phyloP scores from a whole-genome alignment of 1,140 invertebrate species.

The Trinorchestia longiramus region DNA sequence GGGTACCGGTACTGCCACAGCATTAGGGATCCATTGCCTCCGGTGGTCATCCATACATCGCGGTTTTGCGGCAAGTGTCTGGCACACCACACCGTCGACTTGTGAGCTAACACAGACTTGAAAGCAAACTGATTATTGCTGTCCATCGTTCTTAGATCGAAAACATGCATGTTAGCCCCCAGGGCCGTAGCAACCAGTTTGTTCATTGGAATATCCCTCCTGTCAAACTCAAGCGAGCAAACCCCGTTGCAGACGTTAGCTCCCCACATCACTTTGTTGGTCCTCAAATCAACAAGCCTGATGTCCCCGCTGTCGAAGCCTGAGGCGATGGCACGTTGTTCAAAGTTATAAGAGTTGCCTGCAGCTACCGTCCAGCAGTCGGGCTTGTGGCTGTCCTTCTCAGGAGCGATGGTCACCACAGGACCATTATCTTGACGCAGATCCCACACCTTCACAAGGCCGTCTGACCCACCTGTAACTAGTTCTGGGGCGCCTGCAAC shows the following conservation, averaged over 20 bases:
- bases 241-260: constrained; percentile 94
- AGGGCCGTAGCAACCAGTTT: constrained; percentile 92
- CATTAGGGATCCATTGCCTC: constrained; percentile 86
- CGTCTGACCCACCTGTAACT: constrained; percentile 92
- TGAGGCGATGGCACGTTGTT: constrained; percentile 86
- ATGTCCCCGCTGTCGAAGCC: constrained; percentile 98
- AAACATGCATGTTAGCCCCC: constrained; percentile 92
- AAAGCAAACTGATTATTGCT: constrained; percentile 87
- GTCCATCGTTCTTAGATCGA: constrained; percentile 89
- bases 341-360: constrained; percentile 86
- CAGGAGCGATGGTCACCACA: constrained; percentile 87
- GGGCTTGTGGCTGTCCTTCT: constrained; percentile 73
- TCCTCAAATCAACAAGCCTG: constrained; percentile 93
- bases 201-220: constrained; percentile 95
- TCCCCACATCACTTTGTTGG: constrained; percentile 89
- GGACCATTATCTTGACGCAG: constrained; percentile 84
- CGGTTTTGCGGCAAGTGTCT: constrained; percentile 93
- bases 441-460: constrained; percentile 96
- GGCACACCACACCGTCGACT: constrained; percentile 88
- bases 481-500: constrained; percentile 88
- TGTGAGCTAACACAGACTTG: constrained; percentile 82
- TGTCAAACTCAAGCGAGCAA: constrained; percentile 90
- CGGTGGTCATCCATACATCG: constrained; percentile 92
- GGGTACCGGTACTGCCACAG: constrained; percentile 97
- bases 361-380: constrained; percentile 92